phyloP scores from a whole-genome alignment of 2,113 vertebrate genomes.

The Todiramphus chloris region DNA sequence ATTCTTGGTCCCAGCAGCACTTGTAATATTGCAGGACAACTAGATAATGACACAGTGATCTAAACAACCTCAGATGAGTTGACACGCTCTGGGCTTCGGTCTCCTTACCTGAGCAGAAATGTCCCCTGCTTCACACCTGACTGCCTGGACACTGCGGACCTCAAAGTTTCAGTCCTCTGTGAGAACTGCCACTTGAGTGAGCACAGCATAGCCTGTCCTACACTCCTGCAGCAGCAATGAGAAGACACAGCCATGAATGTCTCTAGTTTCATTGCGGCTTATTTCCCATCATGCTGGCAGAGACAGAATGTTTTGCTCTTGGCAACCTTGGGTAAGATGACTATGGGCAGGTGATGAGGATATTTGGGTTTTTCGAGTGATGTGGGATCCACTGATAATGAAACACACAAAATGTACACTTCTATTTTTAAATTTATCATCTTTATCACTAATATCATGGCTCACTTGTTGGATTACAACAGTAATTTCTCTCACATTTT shows the following conservation, averaged over 20 bases:
- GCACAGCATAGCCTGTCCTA: neutral
- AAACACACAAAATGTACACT: neutral
- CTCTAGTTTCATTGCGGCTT: neutral
- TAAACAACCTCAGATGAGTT: neutral
- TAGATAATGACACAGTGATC: neutral
- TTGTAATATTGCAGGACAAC: neutral
- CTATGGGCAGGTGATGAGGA: neutral
- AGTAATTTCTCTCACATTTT: neutral
- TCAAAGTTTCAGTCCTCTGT: neutral
- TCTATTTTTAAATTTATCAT: neutral
- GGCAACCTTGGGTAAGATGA: neutral
- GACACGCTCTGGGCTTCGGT: neutral
- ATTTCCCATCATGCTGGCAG: neutral
- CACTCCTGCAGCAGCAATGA: neutral
- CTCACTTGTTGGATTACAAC: neutral
- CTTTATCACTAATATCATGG: neutral
- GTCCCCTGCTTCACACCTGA: neutral
- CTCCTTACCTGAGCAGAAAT: neutral
- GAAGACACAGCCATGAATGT: fast-evolving
- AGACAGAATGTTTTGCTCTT: neutral
- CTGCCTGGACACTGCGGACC: too few species aligned
- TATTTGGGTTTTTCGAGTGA: neutral
- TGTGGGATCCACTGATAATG: neutral
- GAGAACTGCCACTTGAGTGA: neutral
- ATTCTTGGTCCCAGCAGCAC: neutral